Percentiles rank a stretch among this genome's conserved stretches.
Conservation (phyloP, 92 coral and sea anemone genomes). For the Siderastrea siderea region DNA sequence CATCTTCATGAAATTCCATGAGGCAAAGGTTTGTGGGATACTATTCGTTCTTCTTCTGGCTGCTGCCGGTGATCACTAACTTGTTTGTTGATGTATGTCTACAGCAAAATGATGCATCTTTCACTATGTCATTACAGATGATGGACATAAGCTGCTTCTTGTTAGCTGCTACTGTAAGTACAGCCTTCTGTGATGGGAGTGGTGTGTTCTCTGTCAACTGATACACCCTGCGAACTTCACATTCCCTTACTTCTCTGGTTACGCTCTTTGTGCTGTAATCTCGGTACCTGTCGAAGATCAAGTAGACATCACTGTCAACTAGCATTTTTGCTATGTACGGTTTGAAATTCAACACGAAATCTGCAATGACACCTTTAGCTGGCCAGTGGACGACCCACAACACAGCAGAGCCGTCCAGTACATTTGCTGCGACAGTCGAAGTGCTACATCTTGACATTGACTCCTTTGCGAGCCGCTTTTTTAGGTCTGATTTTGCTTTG, state of each 20-base stretch:
- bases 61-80: too few species aligned
- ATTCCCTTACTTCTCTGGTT: slow-evolving; percentile 27
- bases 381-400: slow-evolving; percentile 52
- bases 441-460: slow-evolving; percentile 27
- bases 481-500: slow-evolving; percentile 69
- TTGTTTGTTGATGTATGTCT: too few species aligned
- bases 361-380: slow-evolving; percentile 41
- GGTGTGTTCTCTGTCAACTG: slow-evolving; percentile 41
- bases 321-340: slow-evolving; percentile 52
- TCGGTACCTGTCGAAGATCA: slow-evolving; percentile 71
- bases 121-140: not conserved
- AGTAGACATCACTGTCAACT: slow-evolving; percentile 52
- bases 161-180: slow-evolving; percentile 48
- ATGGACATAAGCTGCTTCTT: slow-evolving; percentile 16
- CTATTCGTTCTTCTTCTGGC: too few species aligned
- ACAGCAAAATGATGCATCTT: too few species aligned
- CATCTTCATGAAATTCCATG: too few species aligned
- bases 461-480: slow-evolving; percentile 64
- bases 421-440: slow-evolving; percentile 21
- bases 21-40: too few species aligned
- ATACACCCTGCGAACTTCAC: not conserved
- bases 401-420: slow-evolving; percentile 76
- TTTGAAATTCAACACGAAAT: slow-evolving; percentile 69
- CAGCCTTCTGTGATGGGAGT: slow-evolving; percentile 65
- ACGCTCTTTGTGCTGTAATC: slow-evolving; percentile 74